Percentiles rank a stretch among this genome's conserved stretches.
Conservation (phyloP, 2,113 vertebrate genomes). For the Plotosus lineatus region DNA sequence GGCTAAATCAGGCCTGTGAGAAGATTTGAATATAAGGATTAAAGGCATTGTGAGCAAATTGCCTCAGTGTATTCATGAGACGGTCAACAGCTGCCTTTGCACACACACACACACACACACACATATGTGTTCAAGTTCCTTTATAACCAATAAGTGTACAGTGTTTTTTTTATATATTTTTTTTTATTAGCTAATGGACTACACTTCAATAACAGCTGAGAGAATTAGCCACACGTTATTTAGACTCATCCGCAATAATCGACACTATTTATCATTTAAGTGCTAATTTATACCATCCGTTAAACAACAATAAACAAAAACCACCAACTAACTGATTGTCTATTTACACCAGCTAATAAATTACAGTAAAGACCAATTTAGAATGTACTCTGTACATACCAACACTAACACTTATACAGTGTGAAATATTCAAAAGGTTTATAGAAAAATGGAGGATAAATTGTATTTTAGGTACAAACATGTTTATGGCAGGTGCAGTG, state of each 20-base stretch:
- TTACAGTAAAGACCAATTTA: no score
- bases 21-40: conserved; percentile 46
- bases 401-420: no score
- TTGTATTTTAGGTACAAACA: no score
- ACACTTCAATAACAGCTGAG: not conserved
- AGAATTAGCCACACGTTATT: not conserved
- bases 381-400: no score
- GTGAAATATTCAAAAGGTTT: no score
- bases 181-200: not conserved
- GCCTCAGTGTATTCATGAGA: conserved; percentile 41
- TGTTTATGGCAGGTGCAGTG: no score
- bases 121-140: not conserved
- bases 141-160: not conserved
- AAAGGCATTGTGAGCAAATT: conserved; percentile 35
- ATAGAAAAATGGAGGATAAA: no score
- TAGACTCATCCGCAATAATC: not conserved
- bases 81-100: conserved; percentile 38
- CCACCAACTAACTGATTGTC: no score
- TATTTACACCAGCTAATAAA: no score
- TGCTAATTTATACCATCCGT: not conserved
- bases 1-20: conserved; percentile 16
- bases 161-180: no score
- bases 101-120: conserved; percentile 20
- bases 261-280: not conserved
- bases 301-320: not conserved